Percentiles rank a stretch among this genome's conserved stretches.
phyloP scores from a whole-genome alignment of 2,797 vertebrate genomes.

The Urophycis tenuis region DNA sequence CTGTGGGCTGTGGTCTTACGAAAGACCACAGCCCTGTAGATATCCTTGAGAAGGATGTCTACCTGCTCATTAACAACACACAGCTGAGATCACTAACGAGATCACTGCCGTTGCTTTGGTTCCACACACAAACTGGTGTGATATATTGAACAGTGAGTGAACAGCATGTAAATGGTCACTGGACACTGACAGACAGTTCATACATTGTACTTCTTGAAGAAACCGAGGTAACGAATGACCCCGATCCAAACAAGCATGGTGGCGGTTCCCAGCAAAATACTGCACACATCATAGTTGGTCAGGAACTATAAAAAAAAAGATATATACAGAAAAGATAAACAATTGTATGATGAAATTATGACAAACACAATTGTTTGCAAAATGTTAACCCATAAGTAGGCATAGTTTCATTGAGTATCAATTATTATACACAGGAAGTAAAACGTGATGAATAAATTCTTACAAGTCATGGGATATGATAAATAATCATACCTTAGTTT shows the following conservation, averaged over 20 bases:
- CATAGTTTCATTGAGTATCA: neutral
- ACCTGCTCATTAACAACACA: neutral
- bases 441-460: neutral
- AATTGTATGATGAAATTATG: neutral
- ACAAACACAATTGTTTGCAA: neutral
- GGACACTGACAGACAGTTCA: constrained; percentile 39
- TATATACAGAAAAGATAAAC: neutral
- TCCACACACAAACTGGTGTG: neutral
- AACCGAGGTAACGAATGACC: constrained; percentile 90
- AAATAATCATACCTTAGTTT: constrained; percentile 79
- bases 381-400: neutral
- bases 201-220: constrained; percentile 97
- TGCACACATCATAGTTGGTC: constrained; percentile 87
- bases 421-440: neutral
- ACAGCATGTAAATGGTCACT: neutral
- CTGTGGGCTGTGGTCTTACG: too few relatives aligned
- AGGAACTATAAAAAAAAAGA: constrained; percentile 70
- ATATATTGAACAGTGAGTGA: neutral
- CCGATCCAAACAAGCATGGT: constrained; percentile 93
- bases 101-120: neutral
- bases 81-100: neutral
- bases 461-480: neutral
- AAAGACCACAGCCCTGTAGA: too few relatives aligned
- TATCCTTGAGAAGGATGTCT: too few relatives aligned
- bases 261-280: constrained; percentile 87